Percentiles rank a stretch among this genome's conserved stretches.
Evolutionary conservation across 30 jellyfish, hydroid and myxozoan genomes (phyloP).

Genomic region (Chrysaora quinquecirrha): DNA sequence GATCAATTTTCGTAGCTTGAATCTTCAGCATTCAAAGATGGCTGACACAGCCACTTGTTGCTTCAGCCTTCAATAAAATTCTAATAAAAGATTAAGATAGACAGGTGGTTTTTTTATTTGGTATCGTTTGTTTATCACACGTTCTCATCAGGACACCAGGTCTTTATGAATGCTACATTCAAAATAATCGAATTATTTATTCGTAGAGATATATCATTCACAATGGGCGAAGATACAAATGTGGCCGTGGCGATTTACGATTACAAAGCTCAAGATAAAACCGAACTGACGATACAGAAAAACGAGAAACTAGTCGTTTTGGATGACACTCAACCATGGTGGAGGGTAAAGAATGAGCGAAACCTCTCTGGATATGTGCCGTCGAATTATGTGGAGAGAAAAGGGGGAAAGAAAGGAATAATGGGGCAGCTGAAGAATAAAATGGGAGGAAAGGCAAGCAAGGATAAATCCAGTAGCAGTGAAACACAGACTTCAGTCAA

Average conservation of each 20-base stretch:
- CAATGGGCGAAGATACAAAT: slow-evolving; percentile 80
- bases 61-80: too few relatives aligned
- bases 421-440: slow-evolving; percentile 74
- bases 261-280: slow-evolving; percentile 88
- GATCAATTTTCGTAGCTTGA: too few relatives aligned
- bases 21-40: too few relatives aligned
- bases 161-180: too few relatives aligned
- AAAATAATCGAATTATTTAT: too few relatives aligned
- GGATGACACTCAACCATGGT: slow-evolving; percentile 97
- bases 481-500: slow-evolving; percentile 14
- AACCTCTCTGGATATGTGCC: slow-evolving; percentile 90
- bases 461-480: slow-evolving; percentile 16
- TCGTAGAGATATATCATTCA: neutral
- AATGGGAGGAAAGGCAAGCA: slow-evolving; percentile 58
- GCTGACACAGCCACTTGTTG: too few relatives aligned
- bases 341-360: slow-evolving; percentile 93
- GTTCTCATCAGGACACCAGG: too few relatives aligned
- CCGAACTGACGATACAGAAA: slow-evolving; percentile 83
- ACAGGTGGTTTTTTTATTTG: too few relatives aligned
- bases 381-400: slow-evolving; percentile 90
- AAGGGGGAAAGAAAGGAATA: slow-evolving; percentile 76
- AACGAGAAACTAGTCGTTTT: slow-evolving; percentile 79
- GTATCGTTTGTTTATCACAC: too few relatives aligned
- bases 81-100: too few relatives aligned
- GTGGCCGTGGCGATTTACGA: slow-evolving; percentile 94